Base-by-base conservation (phyloP, 2,797 vertebrate species). In the Avahi laniger region DNA sequence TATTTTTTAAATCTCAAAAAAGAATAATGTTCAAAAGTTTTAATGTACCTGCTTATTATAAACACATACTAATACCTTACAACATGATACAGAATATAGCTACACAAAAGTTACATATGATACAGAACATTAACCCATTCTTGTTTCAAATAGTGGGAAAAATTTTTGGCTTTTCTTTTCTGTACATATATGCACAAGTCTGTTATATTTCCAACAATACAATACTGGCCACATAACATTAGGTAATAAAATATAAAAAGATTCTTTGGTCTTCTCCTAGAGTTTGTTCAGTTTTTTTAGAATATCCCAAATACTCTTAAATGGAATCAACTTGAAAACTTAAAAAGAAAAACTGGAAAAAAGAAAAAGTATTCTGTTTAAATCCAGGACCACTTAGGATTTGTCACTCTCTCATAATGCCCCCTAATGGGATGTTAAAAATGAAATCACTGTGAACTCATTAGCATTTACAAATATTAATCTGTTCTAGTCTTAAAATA, bases 391-490 rank as follows among this genome's bases (percentile, higher is more conserved):
- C 38, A 81, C 65, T 83, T n/a, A 95, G 18, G 28, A 88, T 84
- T 89, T 63, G 52, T 65, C 35, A 9, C 11, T 93, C 61, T 81
- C 35, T 85, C 3, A 2, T 33, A 82, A 75, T 65, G 75, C 24
- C 24, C 24, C 24, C 3, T n/a, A 85, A 92, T 30, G 38, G 17
- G 12, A 50, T 63, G 10, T 22, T 88, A 95, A 89, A 82, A 67
- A 95, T 82, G 52, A 95, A 96, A 92, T 87, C 41, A 91, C 33
- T 93, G 57, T 69, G 52, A 95, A 90, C 26, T 89, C 73, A 79
- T 11, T 28, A 94, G 94, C 69, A 95, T 94, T 97, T 88, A 72
- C 87, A 96, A 93, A 78, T 78, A 91, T 54, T 93, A 84, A 67
- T 50, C 15, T 91, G 28, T 17, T 65, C 46, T 83, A 95, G 83